These are phyloP conservation scores for Sinella curviseta DNA, from an alignment of 1,140 invertebrate genomes.

Conservation along the genomic window DNA sequence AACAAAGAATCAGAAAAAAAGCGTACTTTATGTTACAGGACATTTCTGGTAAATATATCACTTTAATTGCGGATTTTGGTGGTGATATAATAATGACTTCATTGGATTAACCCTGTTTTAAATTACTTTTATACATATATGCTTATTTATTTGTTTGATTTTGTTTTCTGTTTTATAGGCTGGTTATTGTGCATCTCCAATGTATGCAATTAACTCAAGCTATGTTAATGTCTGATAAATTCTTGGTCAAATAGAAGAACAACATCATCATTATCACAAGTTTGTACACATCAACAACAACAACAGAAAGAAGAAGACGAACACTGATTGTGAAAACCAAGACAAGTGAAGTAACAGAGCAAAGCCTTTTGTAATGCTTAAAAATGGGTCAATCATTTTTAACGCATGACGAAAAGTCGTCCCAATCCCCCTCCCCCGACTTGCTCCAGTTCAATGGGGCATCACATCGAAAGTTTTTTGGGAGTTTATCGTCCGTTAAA, in stretches of 20 bases:
- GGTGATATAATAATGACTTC: no score
- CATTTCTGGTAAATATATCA: constrained; percentile 14
- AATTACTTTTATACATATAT: no score
- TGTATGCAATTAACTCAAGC: not conserved
- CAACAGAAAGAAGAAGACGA: no score
- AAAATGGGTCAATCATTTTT: constrained; percentile 24
- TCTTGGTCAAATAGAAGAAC: not conserved
- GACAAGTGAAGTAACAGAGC: not conserved
- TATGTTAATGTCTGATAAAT: not conserved
- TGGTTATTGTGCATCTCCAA: constrained; percentile 18
- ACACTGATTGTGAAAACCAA: no score
- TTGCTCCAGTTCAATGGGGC: constrained; percentile 17
- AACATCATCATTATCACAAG: not conserved
- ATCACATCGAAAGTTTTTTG: not conserved
- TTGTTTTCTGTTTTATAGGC: not conserved
- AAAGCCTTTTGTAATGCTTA: constrained; percentile 2
- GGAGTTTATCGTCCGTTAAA: constrained; percentile 19
- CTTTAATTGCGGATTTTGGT: not conserved
- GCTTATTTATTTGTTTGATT: no score
- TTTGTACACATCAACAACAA: not conserved
- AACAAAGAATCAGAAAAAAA: constrained; percentile 4
- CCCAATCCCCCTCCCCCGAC: not conserved
- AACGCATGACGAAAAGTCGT: constrained; percentile 23
- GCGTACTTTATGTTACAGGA: constrained; percentile 12
- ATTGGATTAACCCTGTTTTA: no score